These are phyloP conservation scores for Anniella stebbinsi DNA, from an alignment of 2,797 vertebrate species.

Conservation along the genomic window DNA sequence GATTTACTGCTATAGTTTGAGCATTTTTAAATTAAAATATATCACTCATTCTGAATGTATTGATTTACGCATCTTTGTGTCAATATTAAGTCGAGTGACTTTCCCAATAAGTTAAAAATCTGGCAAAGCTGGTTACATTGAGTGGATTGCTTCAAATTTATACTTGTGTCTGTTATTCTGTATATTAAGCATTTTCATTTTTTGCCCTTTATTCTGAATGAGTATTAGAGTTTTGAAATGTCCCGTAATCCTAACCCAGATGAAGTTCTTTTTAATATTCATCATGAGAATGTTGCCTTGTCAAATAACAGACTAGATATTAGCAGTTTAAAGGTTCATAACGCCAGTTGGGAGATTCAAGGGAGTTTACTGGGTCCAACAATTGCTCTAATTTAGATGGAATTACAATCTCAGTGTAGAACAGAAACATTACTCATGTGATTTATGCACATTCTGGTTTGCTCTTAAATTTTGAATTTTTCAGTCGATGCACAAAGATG, in stretches of 20 bases:
- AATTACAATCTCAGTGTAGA: not conserved
- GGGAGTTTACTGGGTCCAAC: not conserved
- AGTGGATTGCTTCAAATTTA: slow-evolving; percentile 86
- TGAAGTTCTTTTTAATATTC: slow-evolving; percentile 10
- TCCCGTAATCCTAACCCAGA: slow-evolving; percentile 5
- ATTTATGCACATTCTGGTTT: not conserved
- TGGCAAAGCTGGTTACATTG: slow-evolving; percentile 86
- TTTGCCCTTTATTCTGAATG: slow-evolving; percentile 66
- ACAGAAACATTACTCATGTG: not conserved
- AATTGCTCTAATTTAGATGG: not conserved
- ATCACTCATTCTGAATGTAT: slow-evolving; percentile 97
- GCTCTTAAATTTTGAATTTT: not conserved
- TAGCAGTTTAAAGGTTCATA: not conserved
- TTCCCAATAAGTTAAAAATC: slow-evolving; percentile 98
- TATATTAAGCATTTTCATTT: slow-evolving; percentile 58
- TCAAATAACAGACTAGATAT: not conserved
- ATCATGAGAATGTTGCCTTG: not conserved
- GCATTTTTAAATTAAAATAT: slow-evolving; percentile 99
- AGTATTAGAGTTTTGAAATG: slow-evolving; percentile 62
- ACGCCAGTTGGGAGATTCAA: not conserved
- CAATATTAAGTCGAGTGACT: slow-evolving; percentile 95
- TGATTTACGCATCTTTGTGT: slow-evolving; percentile 94
- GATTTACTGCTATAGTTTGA: slow-evolving; percentile 97
- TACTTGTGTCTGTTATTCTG: slow-evolving; percentile 68
- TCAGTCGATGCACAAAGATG: not conserved